A percentile compares a stretch with the other conserved stretches of the same genome.
These are phyloP conservation scores for Drosophila tristis DNA, from an alignment of 1,140 invertebrate genomes.

Conservation along the genomic window DNA sequence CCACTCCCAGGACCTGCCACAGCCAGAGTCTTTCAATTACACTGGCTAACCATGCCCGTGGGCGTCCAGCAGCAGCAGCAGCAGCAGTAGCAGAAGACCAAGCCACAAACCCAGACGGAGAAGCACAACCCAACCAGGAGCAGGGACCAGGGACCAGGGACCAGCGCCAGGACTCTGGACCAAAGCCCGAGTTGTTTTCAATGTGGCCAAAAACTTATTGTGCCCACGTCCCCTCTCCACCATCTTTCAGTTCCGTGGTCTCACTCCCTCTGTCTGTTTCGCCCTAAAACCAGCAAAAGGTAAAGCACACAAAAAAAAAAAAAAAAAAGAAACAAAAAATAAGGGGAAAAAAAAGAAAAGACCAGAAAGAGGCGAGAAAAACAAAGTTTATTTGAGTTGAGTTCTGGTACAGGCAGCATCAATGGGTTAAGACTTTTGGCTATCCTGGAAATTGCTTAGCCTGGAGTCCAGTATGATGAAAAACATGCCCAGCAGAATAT, in stretches of 20 bases:
- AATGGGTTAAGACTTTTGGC: slow-evolving; percentile 3
- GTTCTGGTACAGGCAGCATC: slow-evolving; percentile 1
- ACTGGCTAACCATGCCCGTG: slow-evolving; percentile 61
- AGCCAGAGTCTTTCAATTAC: slow-evolving; percentile 68
- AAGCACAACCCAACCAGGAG: slow-evolving; percentile 21
- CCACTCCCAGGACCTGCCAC: slow-evolving; percentile 20
- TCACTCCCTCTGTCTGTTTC: slow-evolving; percentile 7
- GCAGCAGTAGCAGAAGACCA: slow-evolving; percentile 36
- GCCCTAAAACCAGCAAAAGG: slow-evolving; percentile 32
- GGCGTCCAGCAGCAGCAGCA: slow-evolving; percentile 33
- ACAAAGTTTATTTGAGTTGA: slow-evolving; percentile 46
- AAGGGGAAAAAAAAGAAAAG: slow-evolving; percentile 15
- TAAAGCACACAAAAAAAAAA: slow-evolving; percentile 32
- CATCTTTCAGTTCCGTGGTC: slow-evolving; percentile 8
- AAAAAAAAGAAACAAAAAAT: slow-evolving; percentile 10
- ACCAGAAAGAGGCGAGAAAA: slow-evolving; percentile 36
- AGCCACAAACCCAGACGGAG: slow-evolving; percentile 35
- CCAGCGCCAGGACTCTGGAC: slow-evolving; percentile 13
- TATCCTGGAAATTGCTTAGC: slow-evolving; percentile 11
- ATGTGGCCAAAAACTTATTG: slow-evolving; percentile 61
- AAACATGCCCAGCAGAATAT: background rate
- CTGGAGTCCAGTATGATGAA: background rate
- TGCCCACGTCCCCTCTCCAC: slow-evolving; percentile 18
- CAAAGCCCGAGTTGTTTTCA: slow-evolving; percentile 47
- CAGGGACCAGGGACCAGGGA: slow-evolving; percentile 28